phyloP scores from a whole-genome alignment of 1,140 invertebrate genomes.

The Aphidius ervi region DNA sequence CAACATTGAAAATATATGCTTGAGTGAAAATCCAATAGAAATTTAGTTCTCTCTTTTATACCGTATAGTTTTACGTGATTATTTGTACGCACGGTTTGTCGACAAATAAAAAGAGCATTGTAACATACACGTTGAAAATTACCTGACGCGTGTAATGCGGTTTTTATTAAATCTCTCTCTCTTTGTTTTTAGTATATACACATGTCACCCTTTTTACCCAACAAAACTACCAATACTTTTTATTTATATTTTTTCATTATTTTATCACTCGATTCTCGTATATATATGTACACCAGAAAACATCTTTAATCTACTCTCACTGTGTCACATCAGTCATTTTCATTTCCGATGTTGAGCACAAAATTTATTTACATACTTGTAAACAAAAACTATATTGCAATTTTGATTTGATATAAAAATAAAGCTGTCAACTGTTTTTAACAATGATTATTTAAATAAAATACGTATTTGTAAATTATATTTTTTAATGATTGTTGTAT shows the following conservation, averaged over 20 bases:
- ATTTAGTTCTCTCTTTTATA: slow-evolving; percentile 5
- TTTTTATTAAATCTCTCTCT: slow-evolving; percentile 42
- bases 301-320: too few species aligned
- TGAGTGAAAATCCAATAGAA: neutral
- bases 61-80: slow-evolving; percentile 16
- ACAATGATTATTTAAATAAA: slow-evolving; percentile 7
- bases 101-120: slow-evolving; percentile 29
- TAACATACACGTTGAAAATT: slow-evolving; percentile 37
- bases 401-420: too few species aligned
- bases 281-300: too few species aligned
- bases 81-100: slow-evolving; percentile 16
- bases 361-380: too few species aligned
- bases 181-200: slow-evolving; percentile 9
- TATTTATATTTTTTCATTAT: too few species aligned
- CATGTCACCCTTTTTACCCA: neutral
- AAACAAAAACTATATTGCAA: too few species aligned
- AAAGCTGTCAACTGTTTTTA: too few species aligned
- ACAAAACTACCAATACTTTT: too few species aligned
- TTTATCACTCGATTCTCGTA: too few species aligned
- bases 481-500: slow-evolving; percentile 3
- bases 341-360: too few species aligned
- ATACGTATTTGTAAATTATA: slow-evolving; percentile 3
- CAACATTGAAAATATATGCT: neutral
- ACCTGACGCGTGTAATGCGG: slow-evolving; percentile 46
- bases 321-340: too few species aligned